phyloP scores from a whole-genome alignment of 2,113 vertebrate species.

The Synodontis membranacea region DNA sequence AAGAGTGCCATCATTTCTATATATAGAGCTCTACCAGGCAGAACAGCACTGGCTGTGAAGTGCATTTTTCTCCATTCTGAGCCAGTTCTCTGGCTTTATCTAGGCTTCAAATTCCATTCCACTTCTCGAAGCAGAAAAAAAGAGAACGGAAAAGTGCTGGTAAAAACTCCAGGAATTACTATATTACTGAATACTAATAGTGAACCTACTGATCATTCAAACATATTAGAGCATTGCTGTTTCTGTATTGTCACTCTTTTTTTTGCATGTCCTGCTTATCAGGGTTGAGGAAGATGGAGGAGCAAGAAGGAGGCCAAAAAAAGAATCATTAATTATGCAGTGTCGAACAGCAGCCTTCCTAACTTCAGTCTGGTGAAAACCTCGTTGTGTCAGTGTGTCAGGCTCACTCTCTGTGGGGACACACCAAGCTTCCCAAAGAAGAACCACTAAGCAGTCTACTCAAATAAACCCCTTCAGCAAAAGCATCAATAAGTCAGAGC shows the following conservation, averaged over 20 bases:
- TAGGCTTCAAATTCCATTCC: background rate
- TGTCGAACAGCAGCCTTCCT: slow-evolving; percentile 42
- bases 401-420: slow-evolving; percentile 20
- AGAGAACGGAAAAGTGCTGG: slow-evolving; percentile 12
- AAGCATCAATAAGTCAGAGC: background rate
- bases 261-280: slow-evolving; percentile 5
- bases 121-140: background rate
- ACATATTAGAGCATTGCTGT: background rate
- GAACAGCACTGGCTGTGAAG: slow-evolving; percentile 37
- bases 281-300: slow-evolving; percentile 23
- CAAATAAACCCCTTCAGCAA: background rate
- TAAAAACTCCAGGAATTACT: slow-evolving; percentile 1
- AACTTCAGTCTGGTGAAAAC: slow-evolving; percentile 39
- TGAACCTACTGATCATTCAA: background rate
- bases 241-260: background rate
- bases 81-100: slow-evolving; percentile 12
- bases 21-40: slow-evolving; percentile 42
- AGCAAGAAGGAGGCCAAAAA: slow-evolving; percentile 35
- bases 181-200: slow-evolving; percentile 1
- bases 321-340: slow-evolving; percentile 48
- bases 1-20: slow-evolving; percentile 44
- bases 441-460: background rate
- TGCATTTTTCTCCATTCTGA: slow-evolving; percentile 28
- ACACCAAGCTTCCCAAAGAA: slow-evolving; percentile 15
- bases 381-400: slow-evolving; percentile 33